Base-by-base conservation (phyloP, 2,888 invertebrate genomes). In the Muscina levida region DNA sequence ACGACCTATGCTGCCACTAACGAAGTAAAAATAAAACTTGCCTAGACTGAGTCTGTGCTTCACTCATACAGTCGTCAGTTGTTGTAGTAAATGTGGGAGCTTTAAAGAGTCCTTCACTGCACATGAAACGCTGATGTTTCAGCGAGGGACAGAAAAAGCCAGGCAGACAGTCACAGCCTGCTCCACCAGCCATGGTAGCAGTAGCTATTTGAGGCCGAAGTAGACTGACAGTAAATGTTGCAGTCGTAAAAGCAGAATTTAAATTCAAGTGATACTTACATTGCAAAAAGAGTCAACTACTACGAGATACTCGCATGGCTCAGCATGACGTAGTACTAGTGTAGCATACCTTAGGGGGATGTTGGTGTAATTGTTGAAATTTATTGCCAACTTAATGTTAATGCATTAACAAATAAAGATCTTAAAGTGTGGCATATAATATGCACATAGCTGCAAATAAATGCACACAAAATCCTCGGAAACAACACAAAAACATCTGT, bases 401-500 rank as follows among this genome's bases (percentile, higher is more conserved):
- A 67, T 59, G 56, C 62, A 22, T 62, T 62, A 62, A 42, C 62
- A 42, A 62, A 62, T 62, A 42, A 59, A 59, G 37, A 39, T 59
- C 37, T 31, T 57, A 31, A n/a, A 31, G 31, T 31, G 22, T 24
- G 24, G 26, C 48, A 48, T 10, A 48, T 8, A 19, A 37, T n/a
- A n/a, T n/a, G n/a, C 37, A 59, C 37, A 59, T 5, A 39, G 37
- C 62, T 11, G 17, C 2, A 42, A 26, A 46, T 13, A 3, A 3
- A 48, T 66, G 48, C 24, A 26, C 68, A 44, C 2, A 26, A 31
- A 31, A 31, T 31, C 31, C 3, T 5, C 31, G 31, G 8, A 31
- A 31, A 72, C 57, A 67, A 77, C 57, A 77, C 1, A 74, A 62
- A 57, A 73, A 68, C 62, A 77, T 81, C 67, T 77, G 67, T 71